A percentile compares a stretch with the other conserved stretches of the same genome.
phyloP scores from a whole-genome alignment of 1,140 invertebrate species.

The Drosophila persimilis region DNA sequence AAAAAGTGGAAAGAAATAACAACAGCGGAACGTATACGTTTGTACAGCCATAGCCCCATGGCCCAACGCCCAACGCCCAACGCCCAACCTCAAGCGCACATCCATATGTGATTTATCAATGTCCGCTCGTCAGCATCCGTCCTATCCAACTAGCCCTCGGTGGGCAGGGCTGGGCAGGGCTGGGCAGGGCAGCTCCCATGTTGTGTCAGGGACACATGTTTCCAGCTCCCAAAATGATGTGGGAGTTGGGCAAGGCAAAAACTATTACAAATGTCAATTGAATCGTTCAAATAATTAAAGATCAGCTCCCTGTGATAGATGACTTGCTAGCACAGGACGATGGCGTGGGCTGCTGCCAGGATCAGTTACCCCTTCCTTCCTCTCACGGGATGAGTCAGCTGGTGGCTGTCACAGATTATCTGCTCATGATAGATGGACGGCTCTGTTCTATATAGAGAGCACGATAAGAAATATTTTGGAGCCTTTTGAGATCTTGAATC shows the following conservation, averaged over 20 bases:
- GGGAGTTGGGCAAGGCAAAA: constrained; percentile 9
- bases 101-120: constrained; percentile 76
- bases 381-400: constrained; percentile 2
- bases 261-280: constrained; percentile 50
- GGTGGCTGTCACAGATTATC: neutral
- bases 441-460: too few species aligned
- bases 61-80: constrained; percentile 2
- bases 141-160: constrained; percentile 44
- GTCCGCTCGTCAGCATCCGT: constrained; percentile 69
- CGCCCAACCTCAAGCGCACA: constrained; percentile 34
- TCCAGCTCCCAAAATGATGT: constrained; percentile 35
- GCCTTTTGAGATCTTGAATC: too few species aligned
- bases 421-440: too few species aligned
- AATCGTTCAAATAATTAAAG: constrained; percentile 49
- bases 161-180: neutral
- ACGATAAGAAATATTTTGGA: too few species aligned
- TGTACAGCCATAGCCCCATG: neutral
- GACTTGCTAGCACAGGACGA: constrained; percentile 10
- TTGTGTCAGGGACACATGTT: constrained; percentile 48
- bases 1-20: constrained; percentile 34
- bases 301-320: constrained; percentile 36
- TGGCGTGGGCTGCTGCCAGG: neutral
- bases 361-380: neutral
- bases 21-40: constrained; percentile 38
- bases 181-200: constrained; percentile 2